A percentile compares a stretch with the other conserved stretches of the same genome.
Conservation (phyloP, 2,888 invertebrate genomes). For the Altica lythri region DNA sequence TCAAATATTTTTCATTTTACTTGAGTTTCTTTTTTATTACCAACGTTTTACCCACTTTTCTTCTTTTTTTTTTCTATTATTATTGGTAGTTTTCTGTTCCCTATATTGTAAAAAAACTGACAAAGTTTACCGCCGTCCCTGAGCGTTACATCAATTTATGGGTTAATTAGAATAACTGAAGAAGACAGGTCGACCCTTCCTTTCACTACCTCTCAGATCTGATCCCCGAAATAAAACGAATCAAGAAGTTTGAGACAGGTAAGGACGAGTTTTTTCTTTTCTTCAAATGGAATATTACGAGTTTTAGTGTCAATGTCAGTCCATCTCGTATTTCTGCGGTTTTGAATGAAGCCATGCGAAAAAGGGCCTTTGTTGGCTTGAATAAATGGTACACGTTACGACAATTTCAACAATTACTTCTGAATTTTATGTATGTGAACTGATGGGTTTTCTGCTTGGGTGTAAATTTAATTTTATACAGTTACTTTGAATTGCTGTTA, state of each 20-base stretch:
- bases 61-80: too few relatives aligned
- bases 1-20: too few relatives aligned
- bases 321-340: constrained; percentile 52
- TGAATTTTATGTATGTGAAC: constrained; percentile 49
- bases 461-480: constrained; percentile 12
- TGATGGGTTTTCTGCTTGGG: constrained; percentile 29
- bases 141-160: constrained; percentile 17
- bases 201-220: constrained; percentile 13
- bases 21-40: too few relatives aligned
- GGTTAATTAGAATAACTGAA: constrained; percentile 21
- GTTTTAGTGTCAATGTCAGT: constrained; percentile 45
- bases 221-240: constrained; percentile 24
- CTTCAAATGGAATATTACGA: constrained; percentile 39
- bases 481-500: background rate
- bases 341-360: constrained; percentile 51
- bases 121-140: constrained; percentile 12
- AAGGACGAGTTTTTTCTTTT: constrained; percentile 26
- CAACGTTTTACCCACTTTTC: too few relatives aligned
- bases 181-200: constrained; percentile 15
- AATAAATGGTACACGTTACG: constrained; percentile 44
- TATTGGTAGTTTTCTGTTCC: too few relatives aligned
- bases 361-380: constrained; percentile 49
- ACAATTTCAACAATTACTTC: constrained; percentile 49
- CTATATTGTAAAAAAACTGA: too few relatives aligned
- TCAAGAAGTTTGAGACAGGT: constrained; percentile 25